Conservation (phyloP, 2,888 invertebrate species). For the Micropterix aruncella region DNA sequence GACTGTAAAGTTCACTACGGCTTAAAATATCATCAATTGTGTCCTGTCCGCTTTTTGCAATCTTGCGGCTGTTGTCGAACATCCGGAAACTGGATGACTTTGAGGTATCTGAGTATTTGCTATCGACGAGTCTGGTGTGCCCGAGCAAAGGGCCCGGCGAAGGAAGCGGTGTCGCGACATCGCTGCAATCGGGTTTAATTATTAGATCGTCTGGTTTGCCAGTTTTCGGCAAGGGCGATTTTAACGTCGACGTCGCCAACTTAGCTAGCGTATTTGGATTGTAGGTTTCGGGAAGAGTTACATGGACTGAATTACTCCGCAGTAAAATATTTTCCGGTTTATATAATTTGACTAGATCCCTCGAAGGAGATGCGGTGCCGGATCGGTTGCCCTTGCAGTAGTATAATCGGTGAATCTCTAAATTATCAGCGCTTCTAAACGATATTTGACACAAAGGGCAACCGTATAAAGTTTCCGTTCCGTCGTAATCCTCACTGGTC, state of each 20-base stretch:
- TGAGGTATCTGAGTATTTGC: constrained; percentile 32
- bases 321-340: constrained; percentile 36
- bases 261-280: constrained; percentile 23
- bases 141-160: constrained; percentile 75
- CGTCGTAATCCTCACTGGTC: constrained; percentile 41
- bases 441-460: constrained; percentile 68
- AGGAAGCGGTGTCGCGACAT: constrained; percentile 50
- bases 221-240: constrained; percentile 22
- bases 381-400: constrained; percentile 57
- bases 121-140: constrained; percentile 66
- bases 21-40: constrained; percentile 29
- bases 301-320: constrained; percentile 44
- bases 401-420: constrained; percentile 65
- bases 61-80: neutral
- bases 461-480: constrained; percentile 43
- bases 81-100: neutral
- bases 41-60: neutral
- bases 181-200: constrained; percentile 29
- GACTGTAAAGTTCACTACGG: constrained; percentile 27
- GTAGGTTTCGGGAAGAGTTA: constrained; percentile 39
- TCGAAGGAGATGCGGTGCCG: constrained; percentile 22
- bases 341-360: constrained; percentile 23
- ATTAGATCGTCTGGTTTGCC: constrained; percentile 44
- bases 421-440: constrained; percentile 66
- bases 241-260: constrained; percentile 22